Evolutionary conservation across 2,797 vertebrate genomes (phyloP).

Genomic region (Chelonia mydas): DNA sequence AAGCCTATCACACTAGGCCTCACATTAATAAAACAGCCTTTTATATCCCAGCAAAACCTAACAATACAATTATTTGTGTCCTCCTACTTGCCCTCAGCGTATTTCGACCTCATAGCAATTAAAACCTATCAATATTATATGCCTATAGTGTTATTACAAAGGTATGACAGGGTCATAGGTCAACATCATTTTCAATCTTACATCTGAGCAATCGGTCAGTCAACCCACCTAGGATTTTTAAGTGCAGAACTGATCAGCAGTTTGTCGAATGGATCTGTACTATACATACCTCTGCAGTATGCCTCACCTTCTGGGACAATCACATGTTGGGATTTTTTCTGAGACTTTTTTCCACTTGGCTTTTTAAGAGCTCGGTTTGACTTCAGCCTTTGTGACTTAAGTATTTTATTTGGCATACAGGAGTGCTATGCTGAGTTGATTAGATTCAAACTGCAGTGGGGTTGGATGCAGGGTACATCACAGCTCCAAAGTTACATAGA

Average conservation of each 20-base stretch:
- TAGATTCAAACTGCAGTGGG: neutral
- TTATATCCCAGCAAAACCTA: neutral
- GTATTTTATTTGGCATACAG: neutral
- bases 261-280: neutral
- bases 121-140: neutral
- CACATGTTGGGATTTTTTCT: neutral
- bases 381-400: neutral
- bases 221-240: neutral
- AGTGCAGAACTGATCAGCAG: rapidly evolving
- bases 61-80: neutral
- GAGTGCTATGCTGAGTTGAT: neutral
- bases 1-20: neutral
- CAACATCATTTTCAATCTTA: no score
- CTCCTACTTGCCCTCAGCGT: neutral
- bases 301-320: neutral
- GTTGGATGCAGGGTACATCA: neutral
- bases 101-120: neutral
- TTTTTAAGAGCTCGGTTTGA: neutral
- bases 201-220: no score
- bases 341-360: neutral
- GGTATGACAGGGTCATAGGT: neutral
- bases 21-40: neutral
- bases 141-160: neutral
- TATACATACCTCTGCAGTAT: neutral
- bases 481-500: neutral